Evolutionary conservation across 35 echinoderm and acorn worm species (phyloP).

Genomic region (Heliocidaris erythrogramma): DNA sequence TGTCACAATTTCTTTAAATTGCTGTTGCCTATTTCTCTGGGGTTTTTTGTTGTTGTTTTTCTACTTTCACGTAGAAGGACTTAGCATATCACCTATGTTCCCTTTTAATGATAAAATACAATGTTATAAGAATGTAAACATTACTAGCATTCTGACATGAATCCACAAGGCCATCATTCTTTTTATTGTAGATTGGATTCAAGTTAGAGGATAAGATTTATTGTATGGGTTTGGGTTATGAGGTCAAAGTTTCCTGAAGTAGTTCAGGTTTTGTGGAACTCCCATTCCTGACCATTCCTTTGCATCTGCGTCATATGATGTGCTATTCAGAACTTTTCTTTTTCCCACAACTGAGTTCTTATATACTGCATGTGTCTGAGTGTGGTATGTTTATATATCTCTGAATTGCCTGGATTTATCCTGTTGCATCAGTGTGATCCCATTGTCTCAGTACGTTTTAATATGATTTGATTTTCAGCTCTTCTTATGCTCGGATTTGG

Average conservation of each 20-base stretch:
- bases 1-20: too few species aligned
- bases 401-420: not conserved
- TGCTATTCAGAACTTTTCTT: not conserved
- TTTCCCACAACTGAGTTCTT: not conserved
- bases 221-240: too few species aligned
- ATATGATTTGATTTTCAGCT: constrained; percentile 18
- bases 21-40: too few species aligned
- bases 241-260: not conserved
- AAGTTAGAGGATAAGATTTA: not conserved
- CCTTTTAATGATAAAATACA: too few species aligned
- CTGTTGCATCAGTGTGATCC: not conserved
- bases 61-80: too few species aligned
- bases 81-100: too few species aligned
- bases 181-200: too few species aligned
- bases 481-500: not conserved
- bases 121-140: too few species aligned
- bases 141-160: too few species aligned
- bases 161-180: too few species aligned
- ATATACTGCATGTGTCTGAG: not conserved
- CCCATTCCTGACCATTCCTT: not conserved
- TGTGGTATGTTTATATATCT: not conserved
- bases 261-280: not conserved
- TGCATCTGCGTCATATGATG: not conserved
- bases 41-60: too few species aligned
- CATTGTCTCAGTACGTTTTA: not conserved